phyloP scores from a whole-genome alignment of 2,113 vertebrate species.

The Oryzias woworae region DNA sequence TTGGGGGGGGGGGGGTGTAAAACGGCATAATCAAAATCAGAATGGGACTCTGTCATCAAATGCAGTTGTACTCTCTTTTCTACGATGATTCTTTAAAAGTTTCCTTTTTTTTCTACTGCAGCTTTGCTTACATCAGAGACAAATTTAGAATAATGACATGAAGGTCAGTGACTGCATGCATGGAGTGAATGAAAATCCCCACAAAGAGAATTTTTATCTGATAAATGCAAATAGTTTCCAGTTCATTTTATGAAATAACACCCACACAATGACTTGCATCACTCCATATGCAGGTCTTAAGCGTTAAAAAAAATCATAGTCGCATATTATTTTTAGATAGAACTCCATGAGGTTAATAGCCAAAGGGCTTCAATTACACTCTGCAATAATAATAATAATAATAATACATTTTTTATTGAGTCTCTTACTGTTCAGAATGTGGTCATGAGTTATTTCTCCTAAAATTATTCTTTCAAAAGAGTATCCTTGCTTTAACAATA shows the following conservation, averaged over 20 bases:
- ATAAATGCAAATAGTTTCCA: conserved; percentile 32
- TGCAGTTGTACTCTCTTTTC: conserved; percentile 6
- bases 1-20: no score
- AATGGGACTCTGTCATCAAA: conserved; percentile 3
- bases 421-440: conserved; percentile 45
- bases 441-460: conserved; percentile 56
- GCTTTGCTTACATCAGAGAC: no score
- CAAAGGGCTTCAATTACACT: conserved; percentile 57
- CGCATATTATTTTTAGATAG: no score
- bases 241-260: conserved; percentile 15
- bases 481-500: conserved; percentile 35
- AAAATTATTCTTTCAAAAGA: conserved; percentile 36
- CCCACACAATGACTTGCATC: conserved; percentile 24
- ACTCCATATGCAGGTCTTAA: conserved; percentile 28
- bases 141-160: no score
- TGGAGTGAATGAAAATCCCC: conserved; percentile 8
- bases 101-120: neutral
- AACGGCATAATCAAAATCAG: neutral
- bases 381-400: conserved; percentile 50
- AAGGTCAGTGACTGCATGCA: neutral
- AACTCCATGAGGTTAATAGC: conserved; percentile 52
- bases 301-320: conserved; percentile 10
- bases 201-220: conserved; percentile 4
- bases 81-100: conserved; percentile 2
- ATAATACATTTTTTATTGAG: conserved; percentile 28